Percentiles rank a stretch among this genome's conserved stretches.
These are phyloP conservation scores for Meteorus cinctellus DNA, from an alignment of 2,888 invertebrate species.

Conservation along the genomic window DNA sequence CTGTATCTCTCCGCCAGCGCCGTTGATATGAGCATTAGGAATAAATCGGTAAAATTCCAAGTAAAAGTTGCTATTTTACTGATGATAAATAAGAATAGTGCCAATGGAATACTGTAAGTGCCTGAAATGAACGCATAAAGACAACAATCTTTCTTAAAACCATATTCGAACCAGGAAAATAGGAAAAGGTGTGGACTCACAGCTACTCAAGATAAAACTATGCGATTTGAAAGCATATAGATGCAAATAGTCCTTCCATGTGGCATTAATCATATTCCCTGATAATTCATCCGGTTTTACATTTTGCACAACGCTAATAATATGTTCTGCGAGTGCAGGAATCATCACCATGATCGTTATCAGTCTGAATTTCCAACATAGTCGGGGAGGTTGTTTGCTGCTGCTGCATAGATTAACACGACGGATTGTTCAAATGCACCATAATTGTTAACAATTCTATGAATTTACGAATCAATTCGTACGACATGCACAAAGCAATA, in stretches of 20 bases:
- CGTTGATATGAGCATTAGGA: constrained; percentile 78
- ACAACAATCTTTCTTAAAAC: constrained; percentile 1
- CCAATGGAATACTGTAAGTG: constrained; percentile 62
- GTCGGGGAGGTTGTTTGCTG: constrained; percentile 55
- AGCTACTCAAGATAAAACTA: constrained; percentile 61
- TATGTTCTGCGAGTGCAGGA: constrained; percentile 65
- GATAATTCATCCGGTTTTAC: constrained; percentile 52
- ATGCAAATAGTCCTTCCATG: constrained; percentile 59
- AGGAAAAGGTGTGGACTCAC: constrained; percentile 52
- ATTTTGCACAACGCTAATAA: constrained; percentile 64
- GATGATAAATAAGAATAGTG: constrained; percentile 71
- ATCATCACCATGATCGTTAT: constrained; percentile 60
- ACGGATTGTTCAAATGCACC: background rate
- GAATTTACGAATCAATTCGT: constrained; percentile 19
- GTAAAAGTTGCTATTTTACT: constrained; percentile 79
- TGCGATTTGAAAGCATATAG: constrained; percentile 64
- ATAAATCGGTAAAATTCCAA: constrained; percentile 84
- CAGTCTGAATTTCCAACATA: constrained; percentile 63
- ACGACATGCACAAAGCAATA: background rate
- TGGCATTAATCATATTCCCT: constrained; percentile 50
- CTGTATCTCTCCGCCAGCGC: constrained; percentile 80
- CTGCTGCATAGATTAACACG: constrained; percentile 52
- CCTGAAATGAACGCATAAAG: constrained; percentile 50
- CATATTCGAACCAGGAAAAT: background rate
- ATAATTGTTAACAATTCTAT: background rate